These are phyloP conservation scores for Paguma larvata DNA, from an alignment of 2,797 vertebrate genomes.

Conservation along the genomic window DNA sequence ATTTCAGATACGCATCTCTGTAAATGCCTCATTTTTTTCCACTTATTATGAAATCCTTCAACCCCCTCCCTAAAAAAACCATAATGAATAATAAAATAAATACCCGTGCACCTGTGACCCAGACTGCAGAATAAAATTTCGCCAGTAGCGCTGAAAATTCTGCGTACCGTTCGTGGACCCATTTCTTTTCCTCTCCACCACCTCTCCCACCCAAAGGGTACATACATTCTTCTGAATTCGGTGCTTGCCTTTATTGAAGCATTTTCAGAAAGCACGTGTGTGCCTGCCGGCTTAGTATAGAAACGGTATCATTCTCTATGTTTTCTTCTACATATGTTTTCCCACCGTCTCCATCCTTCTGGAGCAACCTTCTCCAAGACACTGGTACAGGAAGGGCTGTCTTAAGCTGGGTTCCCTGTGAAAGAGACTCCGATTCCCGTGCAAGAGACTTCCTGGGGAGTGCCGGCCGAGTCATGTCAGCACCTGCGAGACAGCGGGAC, in stretches of 20 bases:
- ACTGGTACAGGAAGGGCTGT: background rate
- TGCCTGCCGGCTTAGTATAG: background rate
- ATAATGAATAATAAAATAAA: background rate
- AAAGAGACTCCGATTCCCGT: background rate
- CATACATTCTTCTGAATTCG: background rate
- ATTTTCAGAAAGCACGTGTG: background rate
- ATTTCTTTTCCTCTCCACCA: background rate
- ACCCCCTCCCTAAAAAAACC: background rate
- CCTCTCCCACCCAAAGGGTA: background rate
- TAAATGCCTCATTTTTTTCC: background rate
- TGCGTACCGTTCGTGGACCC: background rate
- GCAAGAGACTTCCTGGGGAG: background rate
- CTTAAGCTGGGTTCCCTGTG: background rate
- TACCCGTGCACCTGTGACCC: background rate
- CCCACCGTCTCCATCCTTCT: background rate
- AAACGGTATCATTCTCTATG: background rate
- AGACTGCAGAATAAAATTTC: background rate
- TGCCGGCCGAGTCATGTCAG: background rate
- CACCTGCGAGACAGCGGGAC: too few relatives aligned
- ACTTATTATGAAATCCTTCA: background rate
- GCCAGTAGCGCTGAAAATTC: background rate
- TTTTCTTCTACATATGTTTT: background rate
- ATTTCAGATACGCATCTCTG: background rate
- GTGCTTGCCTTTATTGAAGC: background rate
- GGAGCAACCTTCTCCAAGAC: background rate